Conservation (phyloP, 1,140 invertebrate genomes). For the Octopus sinensis region DNA sequence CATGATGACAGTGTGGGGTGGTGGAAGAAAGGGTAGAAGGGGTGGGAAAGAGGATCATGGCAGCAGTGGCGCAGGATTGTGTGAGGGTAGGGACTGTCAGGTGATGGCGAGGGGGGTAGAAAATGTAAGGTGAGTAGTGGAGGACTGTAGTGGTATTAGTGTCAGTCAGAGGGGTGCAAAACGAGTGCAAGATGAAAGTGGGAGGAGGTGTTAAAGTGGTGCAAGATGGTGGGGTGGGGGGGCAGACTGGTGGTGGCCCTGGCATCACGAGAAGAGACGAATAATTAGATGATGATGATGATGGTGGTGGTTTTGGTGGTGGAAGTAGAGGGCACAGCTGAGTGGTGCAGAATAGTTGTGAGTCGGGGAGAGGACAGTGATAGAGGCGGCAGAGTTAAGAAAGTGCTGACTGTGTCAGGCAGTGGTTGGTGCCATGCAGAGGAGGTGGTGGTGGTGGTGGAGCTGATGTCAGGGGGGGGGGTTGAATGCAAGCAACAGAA, state of each 20-base stretch:
- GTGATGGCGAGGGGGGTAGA: background rate
- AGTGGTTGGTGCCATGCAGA: conserved; percentile 15
- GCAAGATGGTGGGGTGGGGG: background rate
- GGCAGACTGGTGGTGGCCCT: background rate
- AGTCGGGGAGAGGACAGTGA: too few relatives aligned
- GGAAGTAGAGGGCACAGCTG: background rate
- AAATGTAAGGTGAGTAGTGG: background rate
- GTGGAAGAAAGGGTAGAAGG: too few relatives aligned
- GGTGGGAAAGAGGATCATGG: too few relatives aligned
- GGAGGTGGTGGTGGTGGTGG: conserved; percentile 22
- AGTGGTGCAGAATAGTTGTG: background rate
- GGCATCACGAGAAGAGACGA: background rate
- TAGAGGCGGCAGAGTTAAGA: too few relatives aligned
- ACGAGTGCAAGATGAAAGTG: background rate
- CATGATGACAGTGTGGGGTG: too few relatives aligned
- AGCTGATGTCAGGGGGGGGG: conserved; percentile 4
- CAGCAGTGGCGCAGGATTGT: too few relatives aligned
- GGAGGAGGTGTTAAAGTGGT: background rate
- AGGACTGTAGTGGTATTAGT: background rate
- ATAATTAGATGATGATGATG: too few relatives aligned
- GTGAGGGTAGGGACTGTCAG: background rate
- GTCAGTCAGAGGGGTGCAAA: background rate
- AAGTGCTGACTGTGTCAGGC: background rate
- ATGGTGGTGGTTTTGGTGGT: too few relatives aligned
- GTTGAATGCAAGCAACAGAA: too few relatives aligned